Evolutionary conservation across 2,113 vertebrate genomes (phyloP).

Genomic region (Heteronetta atricapilla): DNA sequence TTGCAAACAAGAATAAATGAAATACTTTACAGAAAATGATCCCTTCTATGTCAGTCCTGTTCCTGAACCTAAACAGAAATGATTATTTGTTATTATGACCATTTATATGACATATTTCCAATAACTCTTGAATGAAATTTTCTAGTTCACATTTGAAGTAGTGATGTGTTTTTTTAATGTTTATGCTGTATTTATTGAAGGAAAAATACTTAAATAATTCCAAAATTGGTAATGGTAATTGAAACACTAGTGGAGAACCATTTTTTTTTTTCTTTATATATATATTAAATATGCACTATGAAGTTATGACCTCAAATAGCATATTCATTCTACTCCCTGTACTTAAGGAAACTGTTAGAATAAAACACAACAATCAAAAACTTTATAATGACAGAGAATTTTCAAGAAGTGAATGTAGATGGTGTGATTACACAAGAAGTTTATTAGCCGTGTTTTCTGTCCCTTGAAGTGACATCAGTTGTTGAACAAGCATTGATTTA

Average conservation of each 20-base stretch:
- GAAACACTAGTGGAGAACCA: not conserved
- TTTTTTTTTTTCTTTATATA: not conserved
- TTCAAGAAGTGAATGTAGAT: not conserved
- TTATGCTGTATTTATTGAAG: not conserved
- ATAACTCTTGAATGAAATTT: not conserved
- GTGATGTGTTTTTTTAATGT: not conserved
- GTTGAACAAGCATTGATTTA: not conserved
- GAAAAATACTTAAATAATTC: not conserved
- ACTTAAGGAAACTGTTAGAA: not conserved
- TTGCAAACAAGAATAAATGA: not conserved
- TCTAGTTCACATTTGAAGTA: not conserved
- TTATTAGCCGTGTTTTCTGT: not conserved
- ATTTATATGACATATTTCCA: not conserved
- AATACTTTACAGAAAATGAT: not conserved
- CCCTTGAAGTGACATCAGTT: not conserved
- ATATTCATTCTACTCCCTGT: not conserved
- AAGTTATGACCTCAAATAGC: not conserved
- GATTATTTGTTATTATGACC: not conserved
- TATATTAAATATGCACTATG: not conserved
- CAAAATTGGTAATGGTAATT: not conserved
- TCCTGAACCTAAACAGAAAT: not conserved
- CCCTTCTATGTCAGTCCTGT: not conserved
- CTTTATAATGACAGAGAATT: not conserved
- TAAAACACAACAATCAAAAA: not conserved
- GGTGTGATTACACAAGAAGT: not conserved